Conservation (phyloP, 1,140 invertebrate genomes). For the Probaryconus sp. region DNA sequence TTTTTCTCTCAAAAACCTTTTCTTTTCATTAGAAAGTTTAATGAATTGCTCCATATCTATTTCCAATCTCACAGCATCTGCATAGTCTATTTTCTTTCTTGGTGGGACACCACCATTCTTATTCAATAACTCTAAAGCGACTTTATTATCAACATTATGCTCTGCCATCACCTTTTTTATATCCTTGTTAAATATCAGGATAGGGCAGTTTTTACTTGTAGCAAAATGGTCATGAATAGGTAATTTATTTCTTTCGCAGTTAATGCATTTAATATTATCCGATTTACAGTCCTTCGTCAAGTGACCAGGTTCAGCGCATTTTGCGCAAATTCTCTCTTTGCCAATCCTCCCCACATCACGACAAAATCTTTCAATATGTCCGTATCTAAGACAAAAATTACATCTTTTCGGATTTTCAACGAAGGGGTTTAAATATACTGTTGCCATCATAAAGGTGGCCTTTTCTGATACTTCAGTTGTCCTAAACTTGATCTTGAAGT, state of each 20-base stretch:
- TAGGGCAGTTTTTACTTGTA: neutral
- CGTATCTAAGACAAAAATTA: neutral
- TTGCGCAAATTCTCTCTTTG: neutral
- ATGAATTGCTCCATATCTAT: neutral
- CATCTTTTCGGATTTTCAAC: conserved; percentile 1
- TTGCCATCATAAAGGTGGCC: conserved; percentile 7
- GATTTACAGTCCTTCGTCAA: neutral
- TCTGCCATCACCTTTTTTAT: conserved; percentile 13
- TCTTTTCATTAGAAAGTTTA: neutral
- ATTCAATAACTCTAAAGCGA: neutral
- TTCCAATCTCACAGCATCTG: neutral
- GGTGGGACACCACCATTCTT: conserved; percentile 12
- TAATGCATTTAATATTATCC: neutral
- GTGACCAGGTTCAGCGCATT: neutral
- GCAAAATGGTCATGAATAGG: neutral
- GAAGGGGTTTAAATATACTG: conserved; percentile 2
- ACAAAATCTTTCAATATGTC: conserved; percentile 14
- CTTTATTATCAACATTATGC: conserved; percentile 1
- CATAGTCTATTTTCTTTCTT: neutral
- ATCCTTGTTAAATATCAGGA: neutral
- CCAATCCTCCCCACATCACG: neutral
- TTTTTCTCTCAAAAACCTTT: neutral
- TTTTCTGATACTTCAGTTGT: conserved; percentile 13
- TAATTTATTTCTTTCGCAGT: neutral
- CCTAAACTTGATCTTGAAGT: conserved; percentile 8